A percentile compares a stretch with the other conserved stretches of the same genome.
phyloP scores from a whole-genome alignment of 2,113 vertebrate species.

The Mastomys coucha region DNA sequence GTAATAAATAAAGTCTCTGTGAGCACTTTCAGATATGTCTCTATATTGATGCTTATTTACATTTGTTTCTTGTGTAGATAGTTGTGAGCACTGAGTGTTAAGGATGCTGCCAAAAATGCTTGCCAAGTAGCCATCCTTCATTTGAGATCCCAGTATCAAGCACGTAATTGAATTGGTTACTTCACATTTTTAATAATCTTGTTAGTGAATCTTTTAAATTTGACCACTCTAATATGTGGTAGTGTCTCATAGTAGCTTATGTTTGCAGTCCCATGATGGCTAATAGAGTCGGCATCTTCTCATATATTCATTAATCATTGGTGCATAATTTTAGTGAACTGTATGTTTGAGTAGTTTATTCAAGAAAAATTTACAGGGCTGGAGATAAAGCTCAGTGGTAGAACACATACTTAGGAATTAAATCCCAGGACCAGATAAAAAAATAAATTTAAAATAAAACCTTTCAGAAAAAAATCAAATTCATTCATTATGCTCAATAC shows the following conservation, averaged over 20 bases:
- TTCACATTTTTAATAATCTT: background rate
- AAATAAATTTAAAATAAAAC: background rate
- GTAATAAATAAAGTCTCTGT: background rate
- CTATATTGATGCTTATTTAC: background rate
- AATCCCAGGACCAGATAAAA: background rate
- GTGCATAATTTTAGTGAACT: background rate
- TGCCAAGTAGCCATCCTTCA: background rate
- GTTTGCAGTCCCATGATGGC: background rate
- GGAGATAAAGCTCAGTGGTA: background rate
- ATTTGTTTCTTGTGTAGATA: background rate
- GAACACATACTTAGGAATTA: background rate
- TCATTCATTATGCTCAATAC: background rate
- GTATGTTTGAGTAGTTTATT: slow-evolving; percentile 6
- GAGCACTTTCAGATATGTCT: background rate
- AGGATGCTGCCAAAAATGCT: background rate
- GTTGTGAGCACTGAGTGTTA: background rate
- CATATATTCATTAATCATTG: background rate
- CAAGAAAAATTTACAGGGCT: background rate
- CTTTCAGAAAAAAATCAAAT: background rate
- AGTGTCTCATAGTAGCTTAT: background rate
- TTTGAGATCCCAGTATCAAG: background rate
- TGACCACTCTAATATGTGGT: background rate
- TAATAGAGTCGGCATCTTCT: background rate
- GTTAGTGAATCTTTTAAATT: background rate
- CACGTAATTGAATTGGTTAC: background rate